Conservation (phyloP, 2,888 invertebrate genomes). For the Dicroscelio sp. region DNA sequence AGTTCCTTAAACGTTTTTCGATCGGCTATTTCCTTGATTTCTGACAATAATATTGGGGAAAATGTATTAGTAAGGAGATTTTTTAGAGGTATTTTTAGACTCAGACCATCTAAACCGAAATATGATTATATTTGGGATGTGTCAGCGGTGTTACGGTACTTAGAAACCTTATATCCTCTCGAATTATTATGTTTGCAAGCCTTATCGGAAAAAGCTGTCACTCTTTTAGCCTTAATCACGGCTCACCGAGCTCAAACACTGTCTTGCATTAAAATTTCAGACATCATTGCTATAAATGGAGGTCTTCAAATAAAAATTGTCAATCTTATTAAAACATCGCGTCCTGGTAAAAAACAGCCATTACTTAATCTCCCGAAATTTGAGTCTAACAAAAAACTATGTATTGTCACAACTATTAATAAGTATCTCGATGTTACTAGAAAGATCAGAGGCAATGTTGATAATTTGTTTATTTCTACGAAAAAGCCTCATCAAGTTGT, state of each 20-base stretch:
- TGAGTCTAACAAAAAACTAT: background rate
- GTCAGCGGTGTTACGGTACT: background rate
- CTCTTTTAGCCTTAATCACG: background rate
- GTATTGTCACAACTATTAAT: background rate
- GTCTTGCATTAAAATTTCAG: background rate
- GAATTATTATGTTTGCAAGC: background rate
- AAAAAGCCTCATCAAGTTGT: background rate
- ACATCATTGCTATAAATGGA: background rate
- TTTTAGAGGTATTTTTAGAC: conserved; percentile 41
- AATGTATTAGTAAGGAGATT: conserved; percentile 42
- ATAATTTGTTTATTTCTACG: background rate
- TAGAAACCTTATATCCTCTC: background rate
- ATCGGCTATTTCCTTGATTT: conserved; percentile 53
- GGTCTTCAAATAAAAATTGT: background rate
- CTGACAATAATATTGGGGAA: conserved; percentile 46
- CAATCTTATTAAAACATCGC: background rate
- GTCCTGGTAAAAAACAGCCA: background rate
- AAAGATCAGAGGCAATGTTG: background rate
- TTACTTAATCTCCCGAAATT: background rate
- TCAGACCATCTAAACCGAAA: conserved; percentile 45
- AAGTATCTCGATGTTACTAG: background rate
- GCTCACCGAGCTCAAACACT: background rate
- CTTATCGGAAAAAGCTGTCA: background rate
- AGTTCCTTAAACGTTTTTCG: conserved; percentile 46
- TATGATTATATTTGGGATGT: conserved; percentile 62